Percentiles rank a stretch among this genome's conserved stretches.
Conservation (phyloP, 1,140 invertebrate species). For the Megalonaias nervosa region DNA sequence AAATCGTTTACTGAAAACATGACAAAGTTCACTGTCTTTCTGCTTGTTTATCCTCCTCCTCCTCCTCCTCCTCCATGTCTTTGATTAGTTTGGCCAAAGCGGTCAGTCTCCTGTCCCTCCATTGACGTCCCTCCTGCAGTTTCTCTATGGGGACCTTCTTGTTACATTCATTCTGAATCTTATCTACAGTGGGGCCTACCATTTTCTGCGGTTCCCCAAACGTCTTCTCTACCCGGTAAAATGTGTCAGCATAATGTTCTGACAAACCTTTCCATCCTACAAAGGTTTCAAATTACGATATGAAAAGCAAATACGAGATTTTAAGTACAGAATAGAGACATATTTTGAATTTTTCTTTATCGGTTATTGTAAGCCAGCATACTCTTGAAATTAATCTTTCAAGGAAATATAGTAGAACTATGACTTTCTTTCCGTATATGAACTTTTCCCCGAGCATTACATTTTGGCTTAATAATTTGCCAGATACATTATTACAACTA, state of each 20-base stretch:
- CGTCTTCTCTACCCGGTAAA: constrained; percentile 42
- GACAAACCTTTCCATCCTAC: constrained; percentile 81
- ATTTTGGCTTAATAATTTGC: too few species aligned
- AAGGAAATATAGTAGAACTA: too few species aligned
- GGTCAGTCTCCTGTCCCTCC: constrained; percentile 88
- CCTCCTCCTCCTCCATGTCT: constrained; percentile 69
- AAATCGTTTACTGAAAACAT: too few species aligned
- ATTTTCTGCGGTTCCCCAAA: constrained; percentile 42
- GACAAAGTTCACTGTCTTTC: too few species aligned
- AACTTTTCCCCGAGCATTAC: too few species aligned
- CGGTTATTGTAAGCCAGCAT: background rate
- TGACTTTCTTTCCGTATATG: too few species aligned
- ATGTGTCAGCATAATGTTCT: constrained; percentile 77
- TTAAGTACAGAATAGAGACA: background rate
- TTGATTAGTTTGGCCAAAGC: constrained; percentile 87
- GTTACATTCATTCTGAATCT: constrained; percentile 48
- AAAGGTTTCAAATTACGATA: constrained; percentile 23
- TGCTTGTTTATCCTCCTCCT: constrained; percentile 21
- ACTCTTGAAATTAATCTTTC: background rate
- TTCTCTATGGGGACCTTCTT: constrained; percentile 79
- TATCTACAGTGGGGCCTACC: constrained; percentile 45
- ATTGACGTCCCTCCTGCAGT: constrained; percentile 82
- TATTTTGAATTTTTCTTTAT: background rate
- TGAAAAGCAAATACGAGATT: background rate
- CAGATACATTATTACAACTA: background rate